phyloP scores from a whole-genome alignment of 2,888 invertebrate species.

The Leptinotarsa tumamoca region DNA sequence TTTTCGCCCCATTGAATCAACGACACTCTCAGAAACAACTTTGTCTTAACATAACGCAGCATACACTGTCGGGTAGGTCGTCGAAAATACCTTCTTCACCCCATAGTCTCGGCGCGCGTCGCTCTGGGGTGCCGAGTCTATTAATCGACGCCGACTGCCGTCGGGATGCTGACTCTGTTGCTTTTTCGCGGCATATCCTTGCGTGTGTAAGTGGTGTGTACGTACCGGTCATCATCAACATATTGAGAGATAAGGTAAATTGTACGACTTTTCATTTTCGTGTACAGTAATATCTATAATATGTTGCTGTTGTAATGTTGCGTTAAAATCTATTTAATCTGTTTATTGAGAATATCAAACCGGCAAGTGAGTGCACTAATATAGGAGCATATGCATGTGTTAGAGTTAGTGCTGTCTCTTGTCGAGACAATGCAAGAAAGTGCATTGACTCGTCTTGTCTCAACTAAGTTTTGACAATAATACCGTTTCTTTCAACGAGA shows the following conservation, averaged over 20 bases:
- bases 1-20: background rate
- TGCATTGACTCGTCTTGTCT: too few relatives aligned
- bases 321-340: conserved; percentile 36
- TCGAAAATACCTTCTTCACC: conserved; percentile 34
- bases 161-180: conserved; percentile 54
- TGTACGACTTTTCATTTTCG: background rate
- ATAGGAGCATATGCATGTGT: too few relatives aligned
- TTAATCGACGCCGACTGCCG: conserved; percentile 46
- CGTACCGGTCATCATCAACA: conserved; percentile 32
- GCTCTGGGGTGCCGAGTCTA: conserved; percentile 50
- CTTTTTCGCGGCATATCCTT: conserved; percentile 40
- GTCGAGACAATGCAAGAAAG: too few relatives aligned
- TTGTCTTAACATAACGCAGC: conserved; percentile 20
- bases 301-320: conserved; percentile 30
- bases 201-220: conserved; percentile 30
- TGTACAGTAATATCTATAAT: background rate
- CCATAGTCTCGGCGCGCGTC: conserved; percentile 52
- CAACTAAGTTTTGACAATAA: too few relatives aligned
- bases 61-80: conserved; percentile 55
- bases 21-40: background rate
- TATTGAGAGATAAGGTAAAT: conserved; percentile 17
- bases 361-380: too few relatives aligned
- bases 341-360: background rate
- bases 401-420: too few relatives aligned
- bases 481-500: too few relatives aligned